A percentile compares a stretch with the other conserved stretches of the same genome.
These are phyloP conservation scores for Xestobium rufovillosum DNA, from an alignment of 2,888 invertebrate species.

Conservation along the genomic window DNA sequence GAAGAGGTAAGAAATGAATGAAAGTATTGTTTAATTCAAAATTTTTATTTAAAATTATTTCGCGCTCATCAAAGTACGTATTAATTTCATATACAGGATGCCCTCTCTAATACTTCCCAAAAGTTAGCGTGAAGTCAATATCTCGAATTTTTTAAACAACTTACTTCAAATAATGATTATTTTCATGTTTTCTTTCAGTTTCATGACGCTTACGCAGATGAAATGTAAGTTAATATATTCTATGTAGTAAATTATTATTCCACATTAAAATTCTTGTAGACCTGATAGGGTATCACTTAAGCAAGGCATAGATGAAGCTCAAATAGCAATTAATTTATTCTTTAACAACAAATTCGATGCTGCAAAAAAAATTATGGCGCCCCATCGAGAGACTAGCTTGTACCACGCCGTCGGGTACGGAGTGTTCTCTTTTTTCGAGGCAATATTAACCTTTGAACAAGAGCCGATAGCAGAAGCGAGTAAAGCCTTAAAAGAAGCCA, in stretches of 20 bases:
- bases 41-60: too few relatives aligned
- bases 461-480: constrained; percentile 67
- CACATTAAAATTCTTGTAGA: constrained; percentile 28
- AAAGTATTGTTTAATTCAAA: too few relatives aligned
- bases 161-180: too few relatives aligned
- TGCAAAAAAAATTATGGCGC: constrained; percentile 70
- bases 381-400: constrained; percentile 57
- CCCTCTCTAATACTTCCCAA: too few relatives aligned
- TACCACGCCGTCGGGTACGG: constrained; percentile 88
- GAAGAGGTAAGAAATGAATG: neutral
- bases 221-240: neutral
- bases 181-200: too few relatives aligned
- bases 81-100: too few relatives aligned
- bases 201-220: neutral
- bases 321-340: constrained; percentile 76
- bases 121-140: too few relatives aligned
- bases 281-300: constrained; percentile 53
- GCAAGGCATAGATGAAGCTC: constrained; percentile 67
- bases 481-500: constrained; percentile 65
- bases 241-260: neutral
- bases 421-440: constrained; percentile 85
- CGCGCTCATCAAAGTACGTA: too few relatives aligned
- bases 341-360: constrained; percentile 86
- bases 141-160: too few relatives aligned
- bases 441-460: constrained; percentile 87